Percentiles rank a stretch among this genome's conserved stretches.
Evolutionary conservation across 2,797 vertebrate genomes (phyloP).

Genomic region (Lithobates pipiens): DNA sequence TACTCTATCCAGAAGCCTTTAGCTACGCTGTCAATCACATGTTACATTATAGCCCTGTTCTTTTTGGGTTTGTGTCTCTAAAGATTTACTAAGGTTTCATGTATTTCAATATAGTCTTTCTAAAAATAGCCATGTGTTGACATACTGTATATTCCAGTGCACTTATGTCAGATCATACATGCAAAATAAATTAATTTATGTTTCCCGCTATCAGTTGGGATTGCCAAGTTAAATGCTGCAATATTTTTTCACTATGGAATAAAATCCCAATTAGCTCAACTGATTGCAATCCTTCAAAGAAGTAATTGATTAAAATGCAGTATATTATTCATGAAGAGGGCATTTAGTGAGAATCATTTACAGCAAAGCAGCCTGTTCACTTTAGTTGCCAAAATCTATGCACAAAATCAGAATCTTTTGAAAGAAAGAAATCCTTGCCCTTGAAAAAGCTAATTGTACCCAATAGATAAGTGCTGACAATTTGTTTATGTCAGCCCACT

Average conservation of each 20-base stretch:
- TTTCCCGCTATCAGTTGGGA: background rate
- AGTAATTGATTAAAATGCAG: constrained; percentile 47
- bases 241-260: constrained; percentile 11
- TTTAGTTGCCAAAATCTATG: constrained; percentile 13
- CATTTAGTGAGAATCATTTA: constrained; percentile 28
- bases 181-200: background rate
- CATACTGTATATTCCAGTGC: background rate
- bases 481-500: too few species aligned
- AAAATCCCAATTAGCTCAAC: constrained; percentile 55
- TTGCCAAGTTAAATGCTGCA: constrained; percentile 8
- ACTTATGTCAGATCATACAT: background rate
- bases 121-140: background rate
- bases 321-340: constrained; percentile 44
- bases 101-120: too few species aligned
- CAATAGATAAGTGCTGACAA: too few species aligned
- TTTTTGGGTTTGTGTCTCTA: too few species aligned
- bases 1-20: too few species aligned
- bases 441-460: too few species aligned
- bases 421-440: too few species aligned
- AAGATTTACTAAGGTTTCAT: background rate
- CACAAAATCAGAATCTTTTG: constrained; percentile 24
- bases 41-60: too few species aligned
- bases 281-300: constrained; percentile 36
- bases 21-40: too few species aligned
- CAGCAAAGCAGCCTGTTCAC: constrained; percentile 11